These are phyloP conservation scores for Petaurus breviceps DNA, from an alignment of 2,113 vertebrate species.

Conservation along the genomic window DNA sequence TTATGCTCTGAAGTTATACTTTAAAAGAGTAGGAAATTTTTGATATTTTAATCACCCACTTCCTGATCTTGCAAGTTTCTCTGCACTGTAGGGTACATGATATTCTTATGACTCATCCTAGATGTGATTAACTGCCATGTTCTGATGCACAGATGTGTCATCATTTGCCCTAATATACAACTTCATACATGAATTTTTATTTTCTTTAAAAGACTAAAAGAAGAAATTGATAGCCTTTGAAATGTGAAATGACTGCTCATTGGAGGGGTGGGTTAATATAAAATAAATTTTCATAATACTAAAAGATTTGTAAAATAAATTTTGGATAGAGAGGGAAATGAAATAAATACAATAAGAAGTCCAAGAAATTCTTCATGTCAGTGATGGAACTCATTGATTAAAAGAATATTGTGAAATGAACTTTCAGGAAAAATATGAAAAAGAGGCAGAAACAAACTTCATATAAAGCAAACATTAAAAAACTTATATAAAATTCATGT, in stretches of 20 bases:
- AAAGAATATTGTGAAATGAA: neutral
- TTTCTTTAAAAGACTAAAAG: neutral
- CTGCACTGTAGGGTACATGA: constrained; percentile 36
- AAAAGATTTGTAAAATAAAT: neutral
- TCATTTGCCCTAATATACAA: neutral
- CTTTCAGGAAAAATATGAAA: neutral
- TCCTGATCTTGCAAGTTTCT: constrained; percentile 10
- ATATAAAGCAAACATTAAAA: neutral
- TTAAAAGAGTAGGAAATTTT: neutral
- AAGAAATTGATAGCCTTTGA: neutral
- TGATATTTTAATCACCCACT: neutral
- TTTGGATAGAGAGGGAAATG: neutral
- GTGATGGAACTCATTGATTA: neutral
- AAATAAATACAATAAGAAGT: neutral
- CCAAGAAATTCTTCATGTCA: neutral
- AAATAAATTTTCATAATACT: neutral
- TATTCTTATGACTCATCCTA: constrained; percentile 59
- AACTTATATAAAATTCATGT: constrained; percentile 5
- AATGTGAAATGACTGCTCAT: neutral
- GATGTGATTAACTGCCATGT: neutral
- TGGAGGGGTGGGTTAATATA: neutral
- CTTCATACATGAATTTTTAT: neutral
- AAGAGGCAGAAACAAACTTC: constrained; percentile 2
- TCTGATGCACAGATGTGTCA: neutral
- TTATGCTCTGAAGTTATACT: neutral